phyloP scores from a whole-genome alignment of 35 echinoderm and acorn worm species.

The Ptychodera flava region DNA sequence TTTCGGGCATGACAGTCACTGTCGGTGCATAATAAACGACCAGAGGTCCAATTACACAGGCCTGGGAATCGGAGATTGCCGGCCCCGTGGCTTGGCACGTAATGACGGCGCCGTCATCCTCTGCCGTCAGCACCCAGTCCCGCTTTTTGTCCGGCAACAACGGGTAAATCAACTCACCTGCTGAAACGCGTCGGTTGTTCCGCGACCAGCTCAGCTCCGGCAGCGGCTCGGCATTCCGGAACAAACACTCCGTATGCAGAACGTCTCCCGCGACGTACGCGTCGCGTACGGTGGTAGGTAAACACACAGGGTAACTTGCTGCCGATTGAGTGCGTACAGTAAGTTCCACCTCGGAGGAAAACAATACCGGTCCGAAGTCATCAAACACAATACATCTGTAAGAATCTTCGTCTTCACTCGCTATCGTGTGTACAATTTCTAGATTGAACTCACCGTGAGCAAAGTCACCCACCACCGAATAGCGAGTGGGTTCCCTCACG shows the following conservation, averaged over 20 bases:
- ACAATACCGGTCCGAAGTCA: background rate
- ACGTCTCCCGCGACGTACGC: background rate
- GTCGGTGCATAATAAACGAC: background rate
- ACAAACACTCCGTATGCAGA: background rate
- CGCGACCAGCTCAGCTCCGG: background rate
- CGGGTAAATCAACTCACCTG: background rate
- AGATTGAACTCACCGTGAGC: background rate
- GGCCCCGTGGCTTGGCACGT: background rate
- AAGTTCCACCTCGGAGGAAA: background rate
- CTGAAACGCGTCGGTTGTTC: background rate
- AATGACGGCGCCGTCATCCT: background rate
- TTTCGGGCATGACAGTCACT: background rate
- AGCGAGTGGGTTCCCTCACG: background rate
- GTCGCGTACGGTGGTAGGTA: background rate
- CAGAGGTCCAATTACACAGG: background rate
- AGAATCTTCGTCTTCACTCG: background rate
- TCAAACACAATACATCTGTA: background rate
- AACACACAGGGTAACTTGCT: background rate
- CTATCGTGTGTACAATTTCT: background rate
- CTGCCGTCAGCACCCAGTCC: background rate
- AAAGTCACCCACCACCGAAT: background rate
- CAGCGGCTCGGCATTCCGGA: background rate
- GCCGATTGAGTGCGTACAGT: background rate
- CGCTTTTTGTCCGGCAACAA: background rate
- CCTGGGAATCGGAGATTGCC: background rate